Evolutionary conservation across 1,140 invertebrate genomes (phyloP).

Genomic region (Pogonomyrmex californicus): DNA sequence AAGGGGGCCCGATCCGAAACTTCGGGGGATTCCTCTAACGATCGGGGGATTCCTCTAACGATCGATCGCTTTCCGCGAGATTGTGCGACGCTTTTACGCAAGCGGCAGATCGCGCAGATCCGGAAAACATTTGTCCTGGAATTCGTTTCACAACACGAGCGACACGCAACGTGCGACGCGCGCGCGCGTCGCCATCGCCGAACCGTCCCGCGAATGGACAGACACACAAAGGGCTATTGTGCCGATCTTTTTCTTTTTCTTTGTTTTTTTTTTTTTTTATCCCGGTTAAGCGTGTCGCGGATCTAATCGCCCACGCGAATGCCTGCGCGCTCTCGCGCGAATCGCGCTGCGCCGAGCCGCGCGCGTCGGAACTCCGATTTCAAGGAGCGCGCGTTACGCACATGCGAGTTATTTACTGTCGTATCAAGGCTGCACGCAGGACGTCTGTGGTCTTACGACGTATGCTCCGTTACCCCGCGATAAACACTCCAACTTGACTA

Average conservation of each 20-base stretch:
- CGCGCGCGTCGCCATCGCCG: slow-evolving; percentile 58
- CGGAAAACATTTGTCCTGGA: slow-evolving; percentile 76
- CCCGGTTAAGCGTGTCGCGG: slow-evolving; percentile 75
- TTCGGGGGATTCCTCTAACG: neutral
- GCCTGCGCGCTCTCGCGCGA: slow-evolving; percentile 74
- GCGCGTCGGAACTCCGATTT: slow-evolving; percentile 36
- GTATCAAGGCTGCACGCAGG: slow-evolving; percentile 70
- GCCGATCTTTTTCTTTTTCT: slow-evolving; percentile 73
- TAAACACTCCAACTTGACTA: neutral
- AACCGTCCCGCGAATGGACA: slow-evolving; percentile 61
- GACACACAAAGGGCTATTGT: slow-evolving; percentile 84
- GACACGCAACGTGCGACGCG: slow-evolving; percentile 45
- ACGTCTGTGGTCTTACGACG: slow-evolving; percentile 9
- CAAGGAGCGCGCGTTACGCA: slow-evolving; percentile 57
- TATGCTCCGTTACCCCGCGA: neutral
- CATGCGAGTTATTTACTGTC: slow-evolving; percentile 69
- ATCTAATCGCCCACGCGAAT: slow-evolving; percentile 84
- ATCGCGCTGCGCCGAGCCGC: slow-evolving; percentile 49
- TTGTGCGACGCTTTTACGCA: slow-evolving; percentile 28
- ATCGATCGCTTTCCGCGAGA: slow-evolving; percentile 37
- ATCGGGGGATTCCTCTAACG: neutral
- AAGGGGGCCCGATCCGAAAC: neutral
- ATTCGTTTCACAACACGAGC: slow-evolving; percentile 76
- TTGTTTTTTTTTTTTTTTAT: neutral
- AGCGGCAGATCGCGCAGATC: slow-evolving; percentile 44